A percentile compares a stretch with the other conserved stretches of the same genome.
These are phyloP conservation scores for Polymixis flavicincta DNA, from an alignment of 2,888 invertebrate species.

Conservation along the genomic window DNA sequence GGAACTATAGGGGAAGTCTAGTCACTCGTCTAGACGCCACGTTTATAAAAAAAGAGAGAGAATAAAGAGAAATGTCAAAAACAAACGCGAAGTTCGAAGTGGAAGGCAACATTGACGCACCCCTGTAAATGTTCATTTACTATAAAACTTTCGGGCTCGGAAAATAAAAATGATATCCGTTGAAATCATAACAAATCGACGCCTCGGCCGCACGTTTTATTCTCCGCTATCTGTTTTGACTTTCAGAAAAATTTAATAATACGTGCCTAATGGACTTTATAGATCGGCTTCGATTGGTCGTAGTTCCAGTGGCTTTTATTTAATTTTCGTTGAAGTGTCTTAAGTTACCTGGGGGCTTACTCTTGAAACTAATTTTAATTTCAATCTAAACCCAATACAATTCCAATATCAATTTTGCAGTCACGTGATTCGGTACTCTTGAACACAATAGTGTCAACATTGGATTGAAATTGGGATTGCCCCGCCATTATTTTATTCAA, in stretches of 20 bases:
- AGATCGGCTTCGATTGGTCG: neutral
- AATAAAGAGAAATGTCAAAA: slow-evolving; percentile 55
- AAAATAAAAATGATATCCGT: slow-evolving; percentile 53
- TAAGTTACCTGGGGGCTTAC: too few species aligned
- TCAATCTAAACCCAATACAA: too few species aligned
- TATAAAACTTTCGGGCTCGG: slow-evolving; percentile 50
- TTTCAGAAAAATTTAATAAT: slow-evolving; percentile 33
- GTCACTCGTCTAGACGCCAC: slow-evolving; percentile 66
- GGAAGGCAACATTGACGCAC: slow-evolving; percentile 51
- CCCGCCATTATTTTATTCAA: too few species aligned
- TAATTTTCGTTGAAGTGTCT: slow-evolving; percentile 21
- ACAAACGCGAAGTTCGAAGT: slow-evolving; percentile 50
- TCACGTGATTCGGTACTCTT: too few species aligned
- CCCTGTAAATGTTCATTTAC: slow-evolving; percentile 60
- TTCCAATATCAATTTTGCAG: too few species aligned
- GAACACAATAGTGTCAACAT: too few species aligned
- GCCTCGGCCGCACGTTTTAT: slow-evolving; percentile 19
- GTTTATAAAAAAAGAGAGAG: slow-evolving; percentile 55
- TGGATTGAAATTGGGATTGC: too few species aligned
- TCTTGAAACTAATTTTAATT: too few species aligned
- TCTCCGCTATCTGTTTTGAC: slow-evolving; percentile 32
- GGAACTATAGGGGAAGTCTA: slow-evolving; percentile 68
- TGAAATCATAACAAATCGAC: slow-evolving; percentile 55
- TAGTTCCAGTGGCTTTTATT: slow-evolving; percentile 22
- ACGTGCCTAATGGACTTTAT: slow-evolving; percentile 6